Percentiles rank a stretch among this genome's conserved stretches.
phyloP scores from a whole-genome alignment of 2,888 invertebrate genomes.

The Aproaerema taeniolella region DNA sequence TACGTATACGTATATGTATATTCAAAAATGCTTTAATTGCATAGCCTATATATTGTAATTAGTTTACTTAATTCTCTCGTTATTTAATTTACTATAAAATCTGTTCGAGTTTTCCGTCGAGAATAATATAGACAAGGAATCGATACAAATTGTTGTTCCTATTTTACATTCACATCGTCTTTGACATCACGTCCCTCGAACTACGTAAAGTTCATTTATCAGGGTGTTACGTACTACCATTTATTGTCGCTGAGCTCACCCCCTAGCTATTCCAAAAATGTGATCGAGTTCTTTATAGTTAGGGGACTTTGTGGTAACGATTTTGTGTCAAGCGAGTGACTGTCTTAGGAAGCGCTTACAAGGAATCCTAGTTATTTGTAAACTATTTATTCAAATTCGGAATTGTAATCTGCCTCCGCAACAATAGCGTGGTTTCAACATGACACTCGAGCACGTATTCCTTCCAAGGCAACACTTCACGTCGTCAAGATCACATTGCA shows the following conservation, averaged over 20 bases:
- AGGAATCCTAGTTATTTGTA: no score
- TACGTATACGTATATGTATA: no score
- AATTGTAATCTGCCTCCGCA: no score
- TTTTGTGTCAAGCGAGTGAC: slow-evolving; percentile 11
- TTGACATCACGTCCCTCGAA: slow-evolving; percentile 45
- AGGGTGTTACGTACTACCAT: slow-evolving; percentile 43
- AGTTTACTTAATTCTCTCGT: no score
- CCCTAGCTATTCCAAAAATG: slow-evolving; percentile 37
- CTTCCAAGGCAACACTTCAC: slow-evolving; percentile 3
- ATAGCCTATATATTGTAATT: no score
- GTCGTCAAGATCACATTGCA: slow-evolving; percentile 1
- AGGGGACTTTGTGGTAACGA: slow-evolving; percentile 10
- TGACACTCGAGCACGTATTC: slow-evolving; percentile 2
- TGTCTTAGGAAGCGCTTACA: slow-evolving; percentile 3
- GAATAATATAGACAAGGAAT: no score
- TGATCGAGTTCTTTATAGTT: slow-evolving; percentile 25
- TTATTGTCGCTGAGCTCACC: slow-evolving; percentile 31
- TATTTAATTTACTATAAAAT: no score
- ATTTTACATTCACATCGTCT: slow-evolving; percentile 55
- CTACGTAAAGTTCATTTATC: slow-evolving; percentile 61
- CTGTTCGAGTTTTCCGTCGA: no score
- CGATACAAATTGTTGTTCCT: slow-evolving; percentile 40
- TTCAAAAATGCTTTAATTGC: no score
- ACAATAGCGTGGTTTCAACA: background rate
- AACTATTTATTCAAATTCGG: no score